Conservation (phyloP, 2,113 vertebrate species). For the Atrichornis clamosus region DNA sequence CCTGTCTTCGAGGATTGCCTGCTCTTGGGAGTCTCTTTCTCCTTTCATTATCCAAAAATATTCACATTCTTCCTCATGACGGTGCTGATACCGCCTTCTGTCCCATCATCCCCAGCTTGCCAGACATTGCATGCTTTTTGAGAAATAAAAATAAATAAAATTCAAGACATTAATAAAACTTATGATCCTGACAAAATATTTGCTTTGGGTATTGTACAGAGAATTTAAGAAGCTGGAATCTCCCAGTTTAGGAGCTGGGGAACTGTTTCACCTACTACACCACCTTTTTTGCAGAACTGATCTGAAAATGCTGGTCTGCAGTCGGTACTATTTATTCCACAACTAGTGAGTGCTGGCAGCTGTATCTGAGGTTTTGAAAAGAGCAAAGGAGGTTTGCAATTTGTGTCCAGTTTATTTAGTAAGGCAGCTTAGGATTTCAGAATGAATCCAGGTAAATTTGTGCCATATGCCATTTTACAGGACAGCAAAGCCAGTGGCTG, state of each 20-base stretch:
- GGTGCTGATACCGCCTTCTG: background rate
- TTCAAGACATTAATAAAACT: background rate
- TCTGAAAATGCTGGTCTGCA: background rate
- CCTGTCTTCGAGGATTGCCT: background rate
- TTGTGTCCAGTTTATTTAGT: background rate
- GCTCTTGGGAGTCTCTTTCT: background rate
- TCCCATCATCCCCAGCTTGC: background rate
- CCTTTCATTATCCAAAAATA: background rate
- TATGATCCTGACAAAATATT: background rate
- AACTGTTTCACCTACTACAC: background rate
- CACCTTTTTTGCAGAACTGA: background rate
- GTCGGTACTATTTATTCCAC: background rate
- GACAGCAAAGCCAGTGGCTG: background rate
- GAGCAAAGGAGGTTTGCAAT: background rate
- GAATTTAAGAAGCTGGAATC: background rate
- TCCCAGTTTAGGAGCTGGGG: background rate
- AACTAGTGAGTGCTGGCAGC: background rate
- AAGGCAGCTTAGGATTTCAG: background rate
- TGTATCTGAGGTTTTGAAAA: background rate
- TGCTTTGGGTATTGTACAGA: background rate
- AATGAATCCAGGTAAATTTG: background rate
- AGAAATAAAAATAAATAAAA: background rate
- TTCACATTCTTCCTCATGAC: background rate
- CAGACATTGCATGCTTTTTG: background rate
- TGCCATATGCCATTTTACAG: background rate